Base-by-base conservation (phyloP, 2,113 vertebrate genomes). In the Melanerpes formicivorus region DNA sequence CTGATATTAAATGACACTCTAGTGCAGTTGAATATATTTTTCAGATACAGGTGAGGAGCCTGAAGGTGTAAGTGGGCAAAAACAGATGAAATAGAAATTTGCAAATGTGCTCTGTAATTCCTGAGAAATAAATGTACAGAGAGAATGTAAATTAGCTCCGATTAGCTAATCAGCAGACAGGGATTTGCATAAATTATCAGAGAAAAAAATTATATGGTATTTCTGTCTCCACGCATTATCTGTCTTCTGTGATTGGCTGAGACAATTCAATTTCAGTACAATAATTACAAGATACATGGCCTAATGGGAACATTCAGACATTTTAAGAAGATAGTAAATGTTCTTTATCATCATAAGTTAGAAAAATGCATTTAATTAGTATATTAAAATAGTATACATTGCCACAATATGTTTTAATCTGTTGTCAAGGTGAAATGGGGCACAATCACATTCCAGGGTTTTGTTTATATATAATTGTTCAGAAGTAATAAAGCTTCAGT, bases 281-380 rank as follows among this genome's bases (percentile, higher is more conserved):
- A 96, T 95, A 96, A 96, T 95, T 93, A 95, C 95, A 95, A 95
- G 29, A 62, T 91, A 59, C 62, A 65, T 88, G 59, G 63, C 64
- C 84, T 95, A 95, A 87, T 94, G 88, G 70, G 80, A 95, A 67
- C 64, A 64, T 81, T 83, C 50, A 95, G 84, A 90, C 73, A 89
- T 89, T 87, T 95, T 95, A 87, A 93, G 75, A 84, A 93, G 83
- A 90, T 77, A 96, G 66, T 63, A 93, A 90, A 88, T 73, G 63
- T 82, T 96, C 40, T 76, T 95, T 90, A 95, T 81, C 55, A 60
- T 87, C 29, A 6, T 83, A 73, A 91, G 64, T 69, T 40, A 91
- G 26, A 91, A 95, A 95, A 96, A 95, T 85, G 34, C 21, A 92
- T 87, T 95, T 75, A 96, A 93, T 96, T 95, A 91, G 27, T 86